A percentile compares a stretch with the other conserved stretches of the same genome.
Conservation (phyloP, 2,888 invertebrate genomes). For the Notodonta ziczac region DNA sequence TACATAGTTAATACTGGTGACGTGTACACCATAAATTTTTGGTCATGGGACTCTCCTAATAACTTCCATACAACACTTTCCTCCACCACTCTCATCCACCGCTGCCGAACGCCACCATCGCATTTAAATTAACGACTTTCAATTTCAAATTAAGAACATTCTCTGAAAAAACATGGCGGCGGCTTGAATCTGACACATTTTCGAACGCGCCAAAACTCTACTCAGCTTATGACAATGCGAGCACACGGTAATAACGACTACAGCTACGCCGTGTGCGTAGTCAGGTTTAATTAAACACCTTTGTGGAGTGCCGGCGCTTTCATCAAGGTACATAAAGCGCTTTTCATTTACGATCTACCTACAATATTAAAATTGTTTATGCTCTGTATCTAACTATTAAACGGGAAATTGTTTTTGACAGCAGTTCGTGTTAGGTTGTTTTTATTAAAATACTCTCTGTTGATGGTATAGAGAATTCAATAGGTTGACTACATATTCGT, state of each 20-base stretch:
- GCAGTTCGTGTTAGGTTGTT: background rate
- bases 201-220: conserved; percentile 4
- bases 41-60: background rate
- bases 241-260: conserved; percentile 2
- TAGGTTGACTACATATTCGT: too few relatives aligned
- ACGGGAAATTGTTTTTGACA: background rate
- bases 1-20: too few relatives aligned
- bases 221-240: conserved; percentile 3
- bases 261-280: background rate
- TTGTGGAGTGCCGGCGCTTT: conserved; percentile 6
- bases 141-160: background rate
- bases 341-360: conserved; percentile 8
- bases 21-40: background rate
- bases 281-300: conserved; percentile 9
- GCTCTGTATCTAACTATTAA: conserved; percentile 1
- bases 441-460: too few relatives aligned
- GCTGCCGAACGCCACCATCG: background rate
- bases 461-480: too few relatives aligned
- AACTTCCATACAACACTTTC: too few relatives aligned
- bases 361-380: conserved; percentile 7
- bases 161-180: background rate
- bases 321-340: conserved; percentile 4
- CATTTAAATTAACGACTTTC: background rate
- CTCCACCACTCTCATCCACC: too few relatives aligned
- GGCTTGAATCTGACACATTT: background rate